These are phyloP conservation scores for Atta colombica DNA, from an alignment of 1,140 invertebrate species.

Conservation along the genomic window DNA sequence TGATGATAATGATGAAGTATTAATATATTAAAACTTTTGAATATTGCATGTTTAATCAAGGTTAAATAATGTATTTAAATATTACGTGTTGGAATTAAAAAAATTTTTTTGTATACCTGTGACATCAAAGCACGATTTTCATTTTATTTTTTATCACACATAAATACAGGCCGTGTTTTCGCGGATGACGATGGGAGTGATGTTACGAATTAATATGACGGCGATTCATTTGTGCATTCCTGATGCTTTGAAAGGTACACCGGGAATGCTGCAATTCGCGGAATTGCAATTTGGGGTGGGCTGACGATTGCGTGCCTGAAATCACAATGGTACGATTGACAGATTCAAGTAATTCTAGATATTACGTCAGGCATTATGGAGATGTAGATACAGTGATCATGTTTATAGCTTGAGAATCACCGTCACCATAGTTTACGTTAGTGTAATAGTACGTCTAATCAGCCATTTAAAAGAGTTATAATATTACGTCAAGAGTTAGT, in stretches of 20 bases:
- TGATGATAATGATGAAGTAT: background rate
- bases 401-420: constrained; percentile 25
- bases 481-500: too few species aligned
- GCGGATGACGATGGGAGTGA: background rate
- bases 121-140: constrained; percentile 37
- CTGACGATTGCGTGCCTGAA: constrained; percentile 52
- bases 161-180: constrained; percentile 11
- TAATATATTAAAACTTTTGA: background rate
- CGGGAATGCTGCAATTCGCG: constrained; percentile 57
- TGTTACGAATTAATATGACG: constrained; percentile 37
- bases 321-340: constrained; percentile 57
- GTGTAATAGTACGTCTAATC: background rate
- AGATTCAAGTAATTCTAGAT: constrained; percentile 64
- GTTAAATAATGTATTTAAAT: background rate
- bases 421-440: constrained; percentile 37
- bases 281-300: constrained; percentile 65
- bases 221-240: constrained; percentile 58
- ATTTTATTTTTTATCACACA: constrained; percentile 19
- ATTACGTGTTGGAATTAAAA: constrained; percentile 3
- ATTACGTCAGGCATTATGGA: constrained; percentile 57
- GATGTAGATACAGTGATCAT: constrained; percentile 29
- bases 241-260: constrained; percentile 58
- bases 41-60: background rate
- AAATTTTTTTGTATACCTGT: background rate
- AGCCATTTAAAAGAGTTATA: background rate